These are phyloP conservation scores for Rhopalosiphum maidis DNA, from an alignment of 1,140 invertebrate genomes.

Conservation along the genomic window DNA sequence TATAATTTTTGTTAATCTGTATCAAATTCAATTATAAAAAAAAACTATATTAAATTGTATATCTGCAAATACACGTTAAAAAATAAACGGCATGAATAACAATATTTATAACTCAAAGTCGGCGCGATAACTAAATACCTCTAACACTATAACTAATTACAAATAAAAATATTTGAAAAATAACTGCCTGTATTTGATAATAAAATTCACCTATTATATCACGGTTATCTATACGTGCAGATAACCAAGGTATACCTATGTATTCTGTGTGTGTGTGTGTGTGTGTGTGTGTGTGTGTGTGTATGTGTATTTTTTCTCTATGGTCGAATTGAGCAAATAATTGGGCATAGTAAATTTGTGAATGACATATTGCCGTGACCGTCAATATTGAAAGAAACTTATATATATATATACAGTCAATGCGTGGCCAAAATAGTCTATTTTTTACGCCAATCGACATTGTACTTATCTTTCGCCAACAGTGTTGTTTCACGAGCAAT, in stretches of 20 bases:
- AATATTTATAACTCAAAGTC: background rate
- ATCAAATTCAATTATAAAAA: background rate
- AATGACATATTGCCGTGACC: constrained; percentile 13
- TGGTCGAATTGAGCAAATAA: background rate
- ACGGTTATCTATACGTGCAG: background rate
- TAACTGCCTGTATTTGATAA: background rate
- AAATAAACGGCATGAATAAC: background rate
- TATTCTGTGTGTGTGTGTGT: too few species aligned
- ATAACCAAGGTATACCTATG: background rate
- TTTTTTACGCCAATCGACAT: constrained; percentile 1
- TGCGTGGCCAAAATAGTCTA: background rate
- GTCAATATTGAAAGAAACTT: background rate
- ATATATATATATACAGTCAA: background rate
- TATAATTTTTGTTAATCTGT: background rate
- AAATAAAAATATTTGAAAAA: background rate
- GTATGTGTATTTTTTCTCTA: background rate
- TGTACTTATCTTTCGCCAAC: constrained; percentile 31
- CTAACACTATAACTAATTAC: background rate
- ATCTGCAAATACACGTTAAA: background rate
- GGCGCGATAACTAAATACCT: background rate
- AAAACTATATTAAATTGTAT: background rate
- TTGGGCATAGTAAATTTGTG: constrained; percentile 26
- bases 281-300: too few species aligned
- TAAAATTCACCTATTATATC: background rate
- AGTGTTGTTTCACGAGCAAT: constrained; percentile 49